Evolutionary conservation across 2,797 vertebrate genomes (phyloP), one percentile per base, ranked within the genome.

Genomic region (Mycteria americana): DNA sequence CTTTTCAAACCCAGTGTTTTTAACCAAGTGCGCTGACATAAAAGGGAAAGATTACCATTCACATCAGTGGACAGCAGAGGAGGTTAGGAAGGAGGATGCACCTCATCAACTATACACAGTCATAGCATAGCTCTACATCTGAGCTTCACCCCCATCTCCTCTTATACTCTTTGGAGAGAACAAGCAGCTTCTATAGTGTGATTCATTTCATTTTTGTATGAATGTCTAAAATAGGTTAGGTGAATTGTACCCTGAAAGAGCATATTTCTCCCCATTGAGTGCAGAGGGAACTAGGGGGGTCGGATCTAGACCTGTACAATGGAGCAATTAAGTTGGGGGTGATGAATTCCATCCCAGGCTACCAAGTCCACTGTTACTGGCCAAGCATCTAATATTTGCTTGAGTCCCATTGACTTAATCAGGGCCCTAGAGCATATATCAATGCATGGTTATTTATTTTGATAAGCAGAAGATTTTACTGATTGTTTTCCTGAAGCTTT

Each of bases 401-500:
- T 41, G 48, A 92, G 62, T 92, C 39, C 23, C 39, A 65, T 31
- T 93, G 81, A 81, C 63, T 88, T 84, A 73, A 72, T 78, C 28
- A 78, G 84, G 72, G 80, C 79, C 78, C 89, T 89, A 16, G 5
- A 67, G 84, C 89, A 53, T 84, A 48, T 59, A 56, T 95, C 87
- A 86, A 60, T 95, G 93, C 53, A 24, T 13, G 83, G 75, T 91
- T 75, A 92, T 95, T 89, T 92, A 68, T 89, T 94, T 83, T 74
- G 84, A 53, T 95, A 92, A 94, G 69, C 46, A 88, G 37, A 91
- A 81, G 74, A 86, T 70, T 31, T 50, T 87, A 73, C 62, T 93
- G 86, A 64, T 96, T 93, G 67, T 96, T 95, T 96, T 95, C 91
- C 85, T 74, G 22, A 91, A 96, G 93, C 87, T 96, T 96, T 96